Base-by-base conservation (phyloP, 1,140 invertebrate species). In the Caerostris darwini region DNA sequence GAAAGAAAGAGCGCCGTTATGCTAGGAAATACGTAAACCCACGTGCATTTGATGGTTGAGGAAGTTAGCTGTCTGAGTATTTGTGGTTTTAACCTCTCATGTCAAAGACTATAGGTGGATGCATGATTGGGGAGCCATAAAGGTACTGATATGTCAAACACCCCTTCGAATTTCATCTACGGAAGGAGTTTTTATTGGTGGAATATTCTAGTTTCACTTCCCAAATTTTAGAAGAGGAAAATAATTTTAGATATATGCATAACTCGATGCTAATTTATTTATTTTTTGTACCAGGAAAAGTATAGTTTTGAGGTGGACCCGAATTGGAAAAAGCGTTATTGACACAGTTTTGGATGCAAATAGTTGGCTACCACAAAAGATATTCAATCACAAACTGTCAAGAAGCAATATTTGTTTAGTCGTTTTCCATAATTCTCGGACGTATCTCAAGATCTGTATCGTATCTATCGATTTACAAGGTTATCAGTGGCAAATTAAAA, bases 1-100 rank as follows among this genome's bases (percentile, higher is more conserved):
- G 14, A 58, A 85, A 58, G 57, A 85, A 58, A 59, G 82, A 85
- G 6, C 83, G 83, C 83, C 56, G 56, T 19, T 57, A 58, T 58
- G 56, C 19, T 56, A 83, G 56, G 7, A 58, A 83, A 58, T 56
- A 83, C n/a, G 57, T 57, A 17, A 83, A 83, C 82, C 50, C 59
- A 56, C 85, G 50, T 56, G 54, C 17, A 64, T 54, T 88, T 64
- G 86, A 88, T 17, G 86, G 54, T 88, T 64, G 59, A 88, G 86
- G 86, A 88, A 88, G 86, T 88, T 5, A 3, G n/a, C 10, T 17
- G 19, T 85, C 54, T 85, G 56, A 17, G 14, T 50, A 57, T 85
- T 50, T 19, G 7, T 53, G 34, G 17, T 88, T 88, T 88, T 59
- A 88, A 54, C 86, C 86, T 88, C 50, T 34, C 19, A 17, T 88